Percentiles rank a stretch among this genome's conserved stretches.
phyloP scores from a whole-genome alignment of 2,888 invertebrate species.

The Folsomia manolachei region DNA sequence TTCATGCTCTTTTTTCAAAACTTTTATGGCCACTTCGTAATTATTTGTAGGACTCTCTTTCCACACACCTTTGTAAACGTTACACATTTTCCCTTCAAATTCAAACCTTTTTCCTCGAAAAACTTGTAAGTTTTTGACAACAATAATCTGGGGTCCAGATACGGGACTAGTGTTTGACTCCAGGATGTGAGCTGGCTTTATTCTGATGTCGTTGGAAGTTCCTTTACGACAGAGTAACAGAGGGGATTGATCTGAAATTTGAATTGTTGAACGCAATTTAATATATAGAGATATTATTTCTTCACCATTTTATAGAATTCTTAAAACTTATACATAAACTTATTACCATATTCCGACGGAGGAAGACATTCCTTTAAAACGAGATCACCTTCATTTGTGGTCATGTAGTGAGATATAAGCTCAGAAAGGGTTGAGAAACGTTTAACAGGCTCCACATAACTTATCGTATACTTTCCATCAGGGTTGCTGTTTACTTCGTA shows the following conservation, averaged over 20 bases:
- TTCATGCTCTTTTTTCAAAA: constrained; percentile 65
- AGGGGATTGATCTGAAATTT: constrained; percentile 66
- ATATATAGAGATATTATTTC: constrained; percentile 19
- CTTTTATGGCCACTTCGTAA: constrained; percentile 75
- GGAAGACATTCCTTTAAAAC: constrained; percentile 73
- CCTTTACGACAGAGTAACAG: constrained; percentile 62
- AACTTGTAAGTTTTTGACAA: constrained; percentile 66
- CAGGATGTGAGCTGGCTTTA: constrained; percentile 56
- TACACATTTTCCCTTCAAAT: constrained; percentile 58
- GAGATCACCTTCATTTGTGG: constrained; percentile 64
- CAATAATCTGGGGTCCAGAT: constrained; percentile 64
- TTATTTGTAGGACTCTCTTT: constrained; percentile 71
- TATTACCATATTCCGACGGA: constrained; percentile 79
- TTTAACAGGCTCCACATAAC: constrained; percentile 9
- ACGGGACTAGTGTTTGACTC: constrained; percentile 53
- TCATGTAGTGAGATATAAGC: constrained; percentile 58
- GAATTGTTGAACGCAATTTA: too few relatives aligned
- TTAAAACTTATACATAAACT: background rate
- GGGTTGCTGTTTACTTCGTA: constrained; percentile 27
- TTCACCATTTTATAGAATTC: constrained; percentile 27
- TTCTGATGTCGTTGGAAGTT: constrained; percentile 25
- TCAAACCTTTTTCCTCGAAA: constrained; percentile 62
- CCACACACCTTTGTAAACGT: constrained; percentile 74
- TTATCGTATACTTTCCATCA: constrained; percentile 40
- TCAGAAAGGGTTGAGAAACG: constrained; percentile 58